Evolutionary conservation across 2,113 vertebrate genomes (phyloP).

Genomic region (Coreoperca whiteheadi): DNA sequence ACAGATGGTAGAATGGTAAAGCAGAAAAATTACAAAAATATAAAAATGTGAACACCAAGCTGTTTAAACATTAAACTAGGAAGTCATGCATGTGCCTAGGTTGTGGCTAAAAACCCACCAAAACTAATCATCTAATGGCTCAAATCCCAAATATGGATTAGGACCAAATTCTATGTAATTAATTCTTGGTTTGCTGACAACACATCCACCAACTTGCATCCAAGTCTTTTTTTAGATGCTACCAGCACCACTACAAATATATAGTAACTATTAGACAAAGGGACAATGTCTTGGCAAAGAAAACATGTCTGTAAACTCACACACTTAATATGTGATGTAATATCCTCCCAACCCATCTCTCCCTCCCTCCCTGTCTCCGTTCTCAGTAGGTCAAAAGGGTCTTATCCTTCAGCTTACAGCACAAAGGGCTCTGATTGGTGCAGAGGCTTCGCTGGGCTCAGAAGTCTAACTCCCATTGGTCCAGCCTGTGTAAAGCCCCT

Average conservation of each 20-base stretch:
- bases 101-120: neutral
- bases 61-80: neutral
- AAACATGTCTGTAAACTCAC: slow-evolving; percentile 25
- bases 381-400: slow-evolving; percentile 76
- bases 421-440: slow-evolving; percentile 65
- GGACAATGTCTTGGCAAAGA: neutral
- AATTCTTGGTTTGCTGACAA: slow-evolving; percentile 17
- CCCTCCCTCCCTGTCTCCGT: neutral
- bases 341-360: neutral
- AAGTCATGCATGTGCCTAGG: neutral
- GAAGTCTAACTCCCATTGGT: slow-evolving; percentile 53
- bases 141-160: slow-evolving; percentile 66
- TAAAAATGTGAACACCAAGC: neutral
- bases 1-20: neutral
- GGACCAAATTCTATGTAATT: slow-evolving; percentile 27
- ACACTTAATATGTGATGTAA: slow-evolving; percentile 49
- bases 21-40: neutral
- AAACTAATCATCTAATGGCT: slow-evolving; percentile 52
- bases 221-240: neutral
- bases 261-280: neutral
- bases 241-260: neutral
- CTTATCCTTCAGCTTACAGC: slow-evolving; percentile 76
- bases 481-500: slow-evolving; percentile 37
- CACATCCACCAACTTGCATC: slow-evolving; percentile 3
- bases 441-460: slow-evolving; percentile 34